Base-by-base conservation (phyloP, 2,113 vertebrate species). In the Callospermophilus lateralis region DNA sequence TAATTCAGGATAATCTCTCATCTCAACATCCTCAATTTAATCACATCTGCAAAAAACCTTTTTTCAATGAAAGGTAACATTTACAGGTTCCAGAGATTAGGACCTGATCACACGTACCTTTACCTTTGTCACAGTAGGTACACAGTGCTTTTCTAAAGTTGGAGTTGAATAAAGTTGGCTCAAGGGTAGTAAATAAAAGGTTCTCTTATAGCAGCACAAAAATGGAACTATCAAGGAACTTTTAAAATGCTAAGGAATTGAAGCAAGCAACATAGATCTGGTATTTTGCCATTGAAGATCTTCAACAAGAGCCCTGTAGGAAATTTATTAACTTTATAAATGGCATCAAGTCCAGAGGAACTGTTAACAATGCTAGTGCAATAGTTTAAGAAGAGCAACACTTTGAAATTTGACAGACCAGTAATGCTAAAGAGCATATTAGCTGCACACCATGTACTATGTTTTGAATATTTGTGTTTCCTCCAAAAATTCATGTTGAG, bases 281-380 rank as follows among this genome's bases (percentile, higher is more conserved):
- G 63, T 53, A 87, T 90, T 90, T 77, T 77, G 30, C 65, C 76
- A 63, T 51, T 77, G 76, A 70, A 16, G 37, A 93, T 84, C 24
- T 94, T 68, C 83, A 96, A 79, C 78, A 89, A 86, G 28, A 89
- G 70, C 16, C 22, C 37, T 73, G 91, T 28, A 37, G 45, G 20
- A 76, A 84, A 78, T 78, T 42, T 16, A 65, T 84, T 77, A 42
- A 79, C 37, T 83, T 53, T 83, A 48, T 77, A 86, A 70, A 81
- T 45, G 61, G 17, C 53, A 70, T 39, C 20, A 51, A 87, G 34
- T 11, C 61, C 70, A 30, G 48, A 83, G 34, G 34, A 91, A 37
- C 70, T 55, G 19, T 76, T 92, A 89, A 45, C 2, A 63, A 37
- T 79, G 32, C 15, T 53, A 53, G n/a, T 45, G 17, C 63, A 72